Evolutionary conservation across 2,888 invertebrate species (phyloP).

Genomic region (Chrysolina americana): DNA sequence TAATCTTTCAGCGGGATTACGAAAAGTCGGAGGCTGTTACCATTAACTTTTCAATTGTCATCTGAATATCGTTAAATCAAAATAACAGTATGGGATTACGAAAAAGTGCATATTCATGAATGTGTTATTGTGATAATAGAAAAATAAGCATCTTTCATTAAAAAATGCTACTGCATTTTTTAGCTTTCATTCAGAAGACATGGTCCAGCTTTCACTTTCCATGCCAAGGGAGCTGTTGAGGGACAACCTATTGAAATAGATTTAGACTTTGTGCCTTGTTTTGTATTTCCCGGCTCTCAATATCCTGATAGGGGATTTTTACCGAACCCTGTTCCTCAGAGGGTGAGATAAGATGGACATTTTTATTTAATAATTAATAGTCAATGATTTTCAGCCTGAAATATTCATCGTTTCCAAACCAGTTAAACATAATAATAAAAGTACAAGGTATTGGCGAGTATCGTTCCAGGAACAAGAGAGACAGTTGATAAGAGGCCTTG

Average conservation of each 20-base stretch:
- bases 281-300: conserved; percentile 19
- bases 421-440: conserved; percentile 19
- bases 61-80: too few relatives aligned
- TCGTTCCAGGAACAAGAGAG: conserved; percentile 40
- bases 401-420: conserved; percentile 36
- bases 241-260: background rate
- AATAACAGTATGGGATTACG: too few relatives aligned
- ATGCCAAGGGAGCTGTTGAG: background rate
- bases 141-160: too few relatives aligned
- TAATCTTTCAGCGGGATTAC: too few relatives aligned
- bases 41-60: too few relatives aligned
- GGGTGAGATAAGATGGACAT: background rate
- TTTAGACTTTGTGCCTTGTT: conserved; percentile 36
- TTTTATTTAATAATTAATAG: too few relatives aligned
- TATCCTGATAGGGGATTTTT: conserved; percentile 29
- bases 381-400: conserved; percentile 25
- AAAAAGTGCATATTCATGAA: too few relatives aligned
- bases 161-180: background rate
- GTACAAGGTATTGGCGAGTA: conserved; percentile 34
- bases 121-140: too few relatives aligned
- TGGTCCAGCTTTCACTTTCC: conserved; percentile 34
- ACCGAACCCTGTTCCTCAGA: conserved; percentile 23
- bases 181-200: conserved; percentile 24
- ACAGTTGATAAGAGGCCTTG: conserved; percentile 21
- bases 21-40: too few relatives aligned